Conservation (phyloP, 1,140 invertebrate species). For the Panonychus citri region DNA sequence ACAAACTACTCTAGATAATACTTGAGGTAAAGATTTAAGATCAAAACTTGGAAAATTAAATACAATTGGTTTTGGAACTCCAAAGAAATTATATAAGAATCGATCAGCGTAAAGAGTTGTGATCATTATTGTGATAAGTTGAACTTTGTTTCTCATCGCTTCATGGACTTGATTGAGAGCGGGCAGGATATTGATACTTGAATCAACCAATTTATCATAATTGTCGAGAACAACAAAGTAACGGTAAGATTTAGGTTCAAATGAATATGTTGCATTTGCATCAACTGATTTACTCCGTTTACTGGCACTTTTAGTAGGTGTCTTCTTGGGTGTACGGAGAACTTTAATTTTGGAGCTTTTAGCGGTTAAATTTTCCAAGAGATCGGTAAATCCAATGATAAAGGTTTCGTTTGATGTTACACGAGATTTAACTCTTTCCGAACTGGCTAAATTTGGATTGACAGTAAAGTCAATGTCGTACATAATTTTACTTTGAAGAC, state of each 20-base stretch:
- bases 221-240: background rate
- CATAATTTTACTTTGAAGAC: background rate
- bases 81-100: background rate
- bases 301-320: background rate
- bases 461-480: background rate
- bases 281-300: background rate
- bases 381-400: background rate
- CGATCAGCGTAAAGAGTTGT: background rate
- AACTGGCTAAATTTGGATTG: background rate
- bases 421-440: background rate
- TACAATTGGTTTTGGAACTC: background rate
- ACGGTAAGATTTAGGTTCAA: background rate
- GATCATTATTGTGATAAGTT: background rate
- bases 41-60: background rate
- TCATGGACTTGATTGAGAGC: background rate
- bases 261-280: background rate
- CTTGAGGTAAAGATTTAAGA: background rate
- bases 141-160: background rate
- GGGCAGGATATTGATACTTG: background rate
- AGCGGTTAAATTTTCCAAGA: background rate
- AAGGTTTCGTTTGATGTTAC: background rate
- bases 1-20: background rate
- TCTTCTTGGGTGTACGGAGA: background rate
- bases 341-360: background rate
- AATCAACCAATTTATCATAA: background rate